Evolutionary conservation across 2,113 vertebrate species (phyloP), one percentile per base, ranked within the genome.

Genomic region (Thamnophis sirtalis): DNA sequence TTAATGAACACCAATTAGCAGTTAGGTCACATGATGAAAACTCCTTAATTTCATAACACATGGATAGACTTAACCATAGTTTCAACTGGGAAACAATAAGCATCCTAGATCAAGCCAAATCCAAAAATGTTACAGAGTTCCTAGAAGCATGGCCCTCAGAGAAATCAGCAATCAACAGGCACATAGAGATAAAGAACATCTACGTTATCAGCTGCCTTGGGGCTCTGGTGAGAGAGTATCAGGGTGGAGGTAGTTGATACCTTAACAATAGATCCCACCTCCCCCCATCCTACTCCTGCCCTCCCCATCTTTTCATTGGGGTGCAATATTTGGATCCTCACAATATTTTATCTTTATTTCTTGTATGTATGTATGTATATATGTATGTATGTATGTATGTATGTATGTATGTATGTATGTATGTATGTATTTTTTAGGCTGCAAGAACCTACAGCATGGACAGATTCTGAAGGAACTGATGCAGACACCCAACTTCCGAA

Each of bases 401-500:
- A n/a, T n/a, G n/a, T n/a, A n/a, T n/a, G n/a, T n/a, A n/a, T n/a
- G n/a, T n/a, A n/a, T n/a, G n/a, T n/a, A n/a, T n/a, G n/a, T n/a
- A n/a, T n/a, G n/a, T n/a, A n/a, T n/a, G n/a, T n/a, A n/a, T n/a
- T n/a, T 53, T 54, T 43, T 86, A 99, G 99, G 99, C 55, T 98
- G 98, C 96, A 99, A 97, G 97, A 98, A 98, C 93, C 92, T 55
- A 38, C 96, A 97, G n/a, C 95, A 97, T 0, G 98, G 99, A 54
- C 96, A 98, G 90, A 93, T 97, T 48, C 96, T 99, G 96, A 99
- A 99, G 96, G 97, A 99, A 48, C 97, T 99, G 95, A 98, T 99
- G 98, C 98, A 99, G 96, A 99, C 99, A 0, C 97, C 96, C 0
- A 99, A 99, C 93, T 99, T 99, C 96, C 98, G 99, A 0, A 98